phyloP scores from a whole-genome alignment of 2,113 vertebrate genomes.

The Ceyx melanurus region DNA sequence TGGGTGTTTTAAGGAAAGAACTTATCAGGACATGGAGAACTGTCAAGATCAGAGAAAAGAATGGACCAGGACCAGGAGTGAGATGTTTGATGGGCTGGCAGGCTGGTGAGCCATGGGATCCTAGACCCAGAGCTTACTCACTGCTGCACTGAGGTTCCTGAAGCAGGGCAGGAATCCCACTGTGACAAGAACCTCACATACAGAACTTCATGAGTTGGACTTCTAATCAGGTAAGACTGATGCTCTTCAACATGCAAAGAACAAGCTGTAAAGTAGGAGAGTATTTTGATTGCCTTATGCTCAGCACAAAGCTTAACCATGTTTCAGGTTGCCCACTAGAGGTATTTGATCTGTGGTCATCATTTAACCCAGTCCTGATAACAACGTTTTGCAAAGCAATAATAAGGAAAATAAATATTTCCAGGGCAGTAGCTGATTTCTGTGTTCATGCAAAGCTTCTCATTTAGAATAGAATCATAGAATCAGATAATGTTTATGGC shows the following conservation, averaged over 20 bases:
- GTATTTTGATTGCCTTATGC: not conserved
- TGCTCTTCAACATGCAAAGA: not conserved
- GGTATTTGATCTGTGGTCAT: not conserved
- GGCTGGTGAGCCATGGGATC: not conserved
- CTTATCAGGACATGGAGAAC: not conserved
- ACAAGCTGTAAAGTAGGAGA: not conserved
- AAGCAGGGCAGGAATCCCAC: not conserved
- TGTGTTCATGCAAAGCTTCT: not conserved
- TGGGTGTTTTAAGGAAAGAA: not conserved
- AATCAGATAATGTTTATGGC: no score
- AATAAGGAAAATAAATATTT: not conserved
- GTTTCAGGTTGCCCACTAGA: not conserved
- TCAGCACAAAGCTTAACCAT: not conserved
- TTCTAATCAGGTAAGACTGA: rapidly evolving
- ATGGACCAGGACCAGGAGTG: not conserved
- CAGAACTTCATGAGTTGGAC: rapidly evolving
- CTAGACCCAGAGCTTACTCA: not conserved
- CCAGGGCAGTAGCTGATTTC: not conserved
- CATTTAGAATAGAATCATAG: not conserved
- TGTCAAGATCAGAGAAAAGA: not conserved
- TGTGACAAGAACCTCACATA: not conserved
- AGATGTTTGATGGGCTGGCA: not conserved
- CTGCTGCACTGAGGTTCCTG: not conserved
- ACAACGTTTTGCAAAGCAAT: not conserved
- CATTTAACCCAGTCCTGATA: not conserved